Evolutionary conservation across 2,888 invertebrate species (phyloP), one percentile per base, ranked within the genome.

Genomic region (Trichopoda pennipes): DNA sequence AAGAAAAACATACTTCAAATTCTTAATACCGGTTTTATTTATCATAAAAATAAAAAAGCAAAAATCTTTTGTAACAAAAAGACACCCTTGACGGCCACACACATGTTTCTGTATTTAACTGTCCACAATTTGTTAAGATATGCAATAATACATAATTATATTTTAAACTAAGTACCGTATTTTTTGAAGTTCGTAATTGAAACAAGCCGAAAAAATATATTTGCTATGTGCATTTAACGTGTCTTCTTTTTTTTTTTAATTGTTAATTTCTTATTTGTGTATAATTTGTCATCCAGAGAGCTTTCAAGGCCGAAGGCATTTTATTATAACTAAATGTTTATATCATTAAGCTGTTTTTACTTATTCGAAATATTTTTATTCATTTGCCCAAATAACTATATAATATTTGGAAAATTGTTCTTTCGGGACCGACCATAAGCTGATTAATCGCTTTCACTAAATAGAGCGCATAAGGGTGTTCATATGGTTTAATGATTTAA

Each of bases 181-280:
- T 72, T 78, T 55, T 69, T 77, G 61, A 74, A 64, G 74, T 60
- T 60, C 16, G 49, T 82, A 61, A 60, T 73, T 64, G 35, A 49
- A 66, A 49, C 35, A 38, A 66, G 56, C 23, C 61, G 44, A 80
- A 70, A 38, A 81, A 69, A 77, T 77, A 78, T 78, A 81, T 72
- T 75, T 61, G 58, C 74, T 78, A 68, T 79, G 75, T 66, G 81
- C 79, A 79, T 82, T 82, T 78, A 78, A 75, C 64, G 49, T 75
- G 17, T n/a, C 17, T 14, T 47, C 2, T 28, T 28, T 75, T 49
- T n/a, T 47, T 14, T 47, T 8, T 28, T 28, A 28, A 28, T 28
- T 7, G 4, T 28, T 7, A 28, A 7, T 28, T 28, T 7, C 8
- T 4, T 28, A 28, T 7, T 28, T 28, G 8, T 28, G 4, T 28